These are phyloP conservation scores for Cabera pusaria DNA, from an alignment of 2,888 invertebrate species.

Conservation along the genomic window DNA sequence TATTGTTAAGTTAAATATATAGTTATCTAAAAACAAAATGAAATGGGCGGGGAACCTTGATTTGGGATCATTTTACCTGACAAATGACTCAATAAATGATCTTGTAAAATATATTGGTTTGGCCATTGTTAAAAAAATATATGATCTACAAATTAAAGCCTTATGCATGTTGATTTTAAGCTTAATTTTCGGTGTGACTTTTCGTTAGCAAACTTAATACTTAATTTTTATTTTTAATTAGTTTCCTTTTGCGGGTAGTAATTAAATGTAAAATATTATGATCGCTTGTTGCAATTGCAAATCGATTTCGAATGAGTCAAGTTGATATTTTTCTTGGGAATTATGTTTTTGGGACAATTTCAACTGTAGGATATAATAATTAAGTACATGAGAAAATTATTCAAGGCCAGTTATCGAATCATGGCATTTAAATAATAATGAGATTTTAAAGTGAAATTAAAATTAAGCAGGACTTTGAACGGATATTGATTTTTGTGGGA, in stretches of 20 bases:
- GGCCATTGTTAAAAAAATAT: too few species aligned
- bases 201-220: conserved; percentile 1
- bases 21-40: conserved; percentile 15
- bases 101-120: too few species aligned
- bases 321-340: conserved; percentile 5
- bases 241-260: conserved; percentile 40
- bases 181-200: too few species aligned
- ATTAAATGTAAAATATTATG: conserved; percentile 78
- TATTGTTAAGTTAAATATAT: conserved; percentile 24
- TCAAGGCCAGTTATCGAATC: background rate
- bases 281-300: conserved; percentile 78
- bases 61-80: conserved; percentile 60
- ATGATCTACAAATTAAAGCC: too few species aligned
- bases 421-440: conserved; percentile 2
- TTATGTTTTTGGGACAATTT: conserved; percentile 5
- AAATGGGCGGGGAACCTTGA: conserved; percentile 23
- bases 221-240: conserved; percentile 24
- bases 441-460: too few species aligned
- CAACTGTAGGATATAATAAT: too few species aligned
- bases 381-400: background rate
- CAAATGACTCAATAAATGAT: conserved; percentile 71
- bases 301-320: conserved; percentile 56
- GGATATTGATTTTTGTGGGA: too few species aligned
- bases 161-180: too few species aligned
- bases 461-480: too few species aligned